These are phyloP conservation scores for Cyclura pinguis DNA, from an alignment of 2,797 vertebrate species.

Conservation along the genomic window DNA sequence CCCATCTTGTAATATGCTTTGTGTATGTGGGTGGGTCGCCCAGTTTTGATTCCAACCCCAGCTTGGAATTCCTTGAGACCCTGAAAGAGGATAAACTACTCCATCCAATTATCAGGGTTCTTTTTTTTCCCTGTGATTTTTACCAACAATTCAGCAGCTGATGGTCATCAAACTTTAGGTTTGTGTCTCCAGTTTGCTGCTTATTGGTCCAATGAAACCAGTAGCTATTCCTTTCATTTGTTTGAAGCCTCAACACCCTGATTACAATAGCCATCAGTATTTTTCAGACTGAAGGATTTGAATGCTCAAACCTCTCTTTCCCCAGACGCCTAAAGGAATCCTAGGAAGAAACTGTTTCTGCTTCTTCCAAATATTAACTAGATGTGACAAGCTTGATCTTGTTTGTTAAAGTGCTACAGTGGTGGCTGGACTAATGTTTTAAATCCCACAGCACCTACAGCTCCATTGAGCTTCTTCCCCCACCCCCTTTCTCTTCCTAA, in stretches of 20 bases:
- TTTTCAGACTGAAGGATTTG: background rate
- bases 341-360: background rate
- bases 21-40: no score
- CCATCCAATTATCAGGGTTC: background rate
- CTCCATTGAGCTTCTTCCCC: background rate
- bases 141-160: background rate
- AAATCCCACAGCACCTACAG: constrained; percentile 18
- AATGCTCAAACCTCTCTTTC: constrained; percentile 12
- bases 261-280: background rate
- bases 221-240: background rate
- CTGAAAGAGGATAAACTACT: background rate
- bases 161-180: background rate
- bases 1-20: no score
- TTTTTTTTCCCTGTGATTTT: background rate
- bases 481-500: background rate
- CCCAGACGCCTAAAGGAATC: constrained; percentile 14
- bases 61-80: background rate
- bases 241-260: background rate
- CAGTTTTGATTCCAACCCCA: background rate
- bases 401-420: constrained; percentile 9
- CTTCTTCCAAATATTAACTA: constrained; percentile 14
- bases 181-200: background rate
- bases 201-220: background rate
- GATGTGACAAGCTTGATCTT: constrained; percentile 18
- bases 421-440: background rate